Percentiles rank a stretch among this genome's conserved stretches.
Evolutionary conservation across 2,797 vertebrate genomes (phyloP).

Genomic region (Anguilla obscura): DNA sequence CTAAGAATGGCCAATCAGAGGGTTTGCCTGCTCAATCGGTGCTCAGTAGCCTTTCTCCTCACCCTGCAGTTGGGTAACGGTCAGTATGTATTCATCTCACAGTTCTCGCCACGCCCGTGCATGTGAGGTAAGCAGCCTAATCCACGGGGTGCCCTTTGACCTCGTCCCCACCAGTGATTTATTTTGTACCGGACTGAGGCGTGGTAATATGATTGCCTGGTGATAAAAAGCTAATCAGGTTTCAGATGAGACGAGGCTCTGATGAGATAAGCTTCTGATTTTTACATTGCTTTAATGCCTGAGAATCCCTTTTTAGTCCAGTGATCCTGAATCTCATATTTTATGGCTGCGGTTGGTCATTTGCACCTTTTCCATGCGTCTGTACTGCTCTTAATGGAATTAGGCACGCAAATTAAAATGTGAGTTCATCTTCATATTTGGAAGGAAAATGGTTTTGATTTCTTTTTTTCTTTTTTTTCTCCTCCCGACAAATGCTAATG

Average conservation of each 20-base stretch:
- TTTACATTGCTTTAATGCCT: not conserved
- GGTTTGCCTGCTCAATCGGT: too few species aligned
- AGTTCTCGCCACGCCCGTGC: too few species aligned
- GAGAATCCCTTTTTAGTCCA: not conserved
- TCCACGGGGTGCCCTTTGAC: too few species aligned
- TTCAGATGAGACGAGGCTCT: not conserved
- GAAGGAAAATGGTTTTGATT: constrained; percentile 59
- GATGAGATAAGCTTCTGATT: not conserved
- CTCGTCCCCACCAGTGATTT: constrained; percentile 33
- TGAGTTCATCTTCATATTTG: constrained; percentile 13
- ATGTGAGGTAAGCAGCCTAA: too few species aligned
- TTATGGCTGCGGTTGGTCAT: constrained; percentile 7
- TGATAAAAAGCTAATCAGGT: not conserved
- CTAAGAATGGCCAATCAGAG: too few species aligned
- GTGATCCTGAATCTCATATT: not conserved
- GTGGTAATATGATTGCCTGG: not conserved
- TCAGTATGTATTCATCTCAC: too few species aligned
- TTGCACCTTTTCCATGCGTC: not conserved
- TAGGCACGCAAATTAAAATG: constrained; percentile 23
- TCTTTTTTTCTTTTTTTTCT: constrained; percentile 46
- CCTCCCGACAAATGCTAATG: constrained; percentile 52
- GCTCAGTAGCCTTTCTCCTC: too few species aligned
- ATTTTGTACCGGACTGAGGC: constrained; percentile 47
- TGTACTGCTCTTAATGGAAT: not conserved
- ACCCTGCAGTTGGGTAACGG: too few species aligned